Percentiles rank a stretch among this genome's conserved stretches.
These are phyloP conservation scores for Pelobates fuscus DNA, from an alignment of 2,113 vertebrate species.

Conservation along the genomic window DNA sequence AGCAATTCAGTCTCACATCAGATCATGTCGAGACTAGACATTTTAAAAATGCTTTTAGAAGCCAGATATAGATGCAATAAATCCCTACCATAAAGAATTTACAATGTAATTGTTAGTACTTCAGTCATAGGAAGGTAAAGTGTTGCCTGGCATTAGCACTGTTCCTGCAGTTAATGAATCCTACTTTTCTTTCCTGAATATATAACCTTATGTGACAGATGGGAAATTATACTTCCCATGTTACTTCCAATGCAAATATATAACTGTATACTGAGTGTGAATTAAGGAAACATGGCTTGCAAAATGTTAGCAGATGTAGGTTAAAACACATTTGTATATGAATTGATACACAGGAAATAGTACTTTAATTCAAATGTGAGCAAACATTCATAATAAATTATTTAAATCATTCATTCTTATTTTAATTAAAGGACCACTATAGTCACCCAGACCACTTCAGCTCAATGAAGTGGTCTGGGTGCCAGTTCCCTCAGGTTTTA, in stretches of 20 bases:
- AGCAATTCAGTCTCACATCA: constrained; percentile 25
- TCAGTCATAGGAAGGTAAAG: constrained; percentile 38
- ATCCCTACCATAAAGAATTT: constrained; percentile 38
- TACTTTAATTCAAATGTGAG: no score
- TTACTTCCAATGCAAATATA: not conserved
- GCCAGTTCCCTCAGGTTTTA: no score
- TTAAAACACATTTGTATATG: no score
- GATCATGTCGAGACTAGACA: constrained; percentile 23
- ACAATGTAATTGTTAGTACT: constrained; percentile 39
- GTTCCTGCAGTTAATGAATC: constrained; percentile 6
- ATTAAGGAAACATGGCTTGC: no score
- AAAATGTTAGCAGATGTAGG: no score
- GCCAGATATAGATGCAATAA: constrained; percentile 40
- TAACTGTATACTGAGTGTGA: no score
- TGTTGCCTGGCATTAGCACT: not conserved
- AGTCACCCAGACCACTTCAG: no score
- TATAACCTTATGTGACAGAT: not conserved
- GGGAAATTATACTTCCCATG: not conserved
- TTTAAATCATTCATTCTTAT: no score
- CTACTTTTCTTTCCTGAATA: not conserved
- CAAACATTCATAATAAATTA: no score
- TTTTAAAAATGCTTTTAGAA: constrained; percentile 39
- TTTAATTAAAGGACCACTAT: no score
- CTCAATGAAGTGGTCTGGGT: no score
- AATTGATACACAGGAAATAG: no score